Base-by-base conservation (phyloP, 2,888 invertebrate genomes). In the Muscina levida region DNA sequence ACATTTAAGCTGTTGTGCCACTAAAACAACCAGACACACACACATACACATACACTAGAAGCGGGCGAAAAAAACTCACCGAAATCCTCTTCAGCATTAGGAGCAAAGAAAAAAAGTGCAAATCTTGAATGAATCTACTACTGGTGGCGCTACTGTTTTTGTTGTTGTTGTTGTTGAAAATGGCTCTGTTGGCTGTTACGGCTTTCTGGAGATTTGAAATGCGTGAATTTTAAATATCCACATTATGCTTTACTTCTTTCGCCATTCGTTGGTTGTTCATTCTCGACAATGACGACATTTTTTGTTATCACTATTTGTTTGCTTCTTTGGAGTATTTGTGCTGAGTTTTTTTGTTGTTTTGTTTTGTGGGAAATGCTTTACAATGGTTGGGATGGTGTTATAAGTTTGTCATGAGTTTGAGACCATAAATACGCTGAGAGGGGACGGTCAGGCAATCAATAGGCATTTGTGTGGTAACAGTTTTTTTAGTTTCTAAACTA, bases 1-100 rank as follows among this genome's bases (percentile, higher is more conserved):
- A 81, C 77, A 74, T 65, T 72, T 68, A 62, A 81, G 72, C 56
- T 72, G 24, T 53, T 53, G 53, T 53, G 22, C 39, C 42, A 39
- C 62, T 11, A 24, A 22, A 6, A 46, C 73, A 48, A 67, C 70
- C 26, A 57, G 19, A 59, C 39, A 62, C 1, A 8, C 13, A 13
- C 3, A 31, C 31, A 31, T 5, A 31, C 31, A 5, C 8, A 31
- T 31, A 31, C 31, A 31, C 31, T 5, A 31, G 31, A 31, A 8
- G 8, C 31, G 31, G 31, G 31, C 8, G 31, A 5, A 19, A 22
- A 48, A 24, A 53, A 13, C 53, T 22, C 24, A 10, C 48, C 2
- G 22, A 19, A 48, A 48, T n/a, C 48, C 48, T 19, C 48, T 19
- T 48, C 48, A 48, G 10, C 5, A 13, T 10, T 13, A 44, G n/a